Base-by-base conservation (phyloP, 1,140 invertebrate species). In the Muscidifurax raptorellus region DNA sequence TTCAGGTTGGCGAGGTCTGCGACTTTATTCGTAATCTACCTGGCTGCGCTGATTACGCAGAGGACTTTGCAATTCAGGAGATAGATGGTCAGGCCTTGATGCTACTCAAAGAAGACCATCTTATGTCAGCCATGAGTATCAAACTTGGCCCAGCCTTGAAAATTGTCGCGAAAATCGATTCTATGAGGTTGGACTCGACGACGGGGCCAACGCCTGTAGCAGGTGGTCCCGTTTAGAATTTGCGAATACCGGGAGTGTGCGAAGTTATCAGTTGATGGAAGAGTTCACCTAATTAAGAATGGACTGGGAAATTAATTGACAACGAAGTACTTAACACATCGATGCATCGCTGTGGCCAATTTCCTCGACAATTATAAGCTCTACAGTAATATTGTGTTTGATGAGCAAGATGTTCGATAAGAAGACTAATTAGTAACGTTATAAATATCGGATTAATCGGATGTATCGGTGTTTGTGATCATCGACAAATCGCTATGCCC, bases 81-180 rank as follows among this genome's bases (percentile, higher is more conserved):
- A 99, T 99, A 86, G 98, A 99, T 90, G 98, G 98, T 0, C 97
- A 99, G 90, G 98, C 98, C 9, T 91, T 99, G 28, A 95, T 99
- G 94, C 93, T 99, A 71, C 95, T 99, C n/a, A 98, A 98, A 90
- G 98, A 98, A 85, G 98, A 99, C 89, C 98, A 99, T 93, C 93
- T 99, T 13, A 98, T 99, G 94, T 96, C 96, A 40, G 97, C 97
- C 6, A 98, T 99, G 95, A 96, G 96, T 52, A 99, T 99, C 95
- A 99, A 99, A 90, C 94, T 99, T 0, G 98, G 98, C 1, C 98
- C 98, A 0, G 98, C 98, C 0, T 93, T 99, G 22, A 99, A 99
- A 93, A 98, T 99, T 66, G 97, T 98, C 87, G 96, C 97, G 22
- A 96, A 95, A 89, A 97, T 98, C 72, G 96, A 97, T 89, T 94